Evolutionary conservation across 2,888 invertebrate genomes (phyloP), one percentile per base, ranked within the genome.

Genomic region (Lithosia quadra): DNA sequence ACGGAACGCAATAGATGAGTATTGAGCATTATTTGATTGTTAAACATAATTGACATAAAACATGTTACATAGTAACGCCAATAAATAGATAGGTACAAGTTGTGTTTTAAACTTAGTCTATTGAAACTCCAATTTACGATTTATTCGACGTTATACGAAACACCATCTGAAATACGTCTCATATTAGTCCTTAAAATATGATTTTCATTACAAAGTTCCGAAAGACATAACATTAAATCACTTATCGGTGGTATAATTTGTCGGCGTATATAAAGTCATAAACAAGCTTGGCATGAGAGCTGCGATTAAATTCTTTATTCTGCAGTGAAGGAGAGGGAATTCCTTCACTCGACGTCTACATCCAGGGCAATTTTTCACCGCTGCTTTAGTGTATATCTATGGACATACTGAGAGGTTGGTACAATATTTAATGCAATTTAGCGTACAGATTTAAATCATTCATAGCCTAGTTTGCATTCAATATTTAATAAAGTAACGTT

Each of bases 331-430:
- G 83, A 80, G 74, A 79, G 84, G 84, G 84, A 87, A 88, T 90
- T 86, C 84, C 84, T 85, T 77, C 84, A 80, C 85, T 86, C 83
- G 86, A 91, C 87, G 90, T 91, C 90, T 91, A 88, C 86, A 90
- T 91, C 85, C 84, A 80, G 79, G 84, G 89, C 84, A 87, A 91
- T 92, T 91, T 92, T 91, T 91, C 90, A 90, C 88, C 79, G 85
- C 64, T 64, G 64, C n/a, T n/a, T n/a, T 36, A 65, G 85, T 84
- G 68, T 77, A 61, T 73, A 77, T 81, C 77, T 80, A 75, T 72
- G 73, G 76, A 78, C 72, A 74, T 67, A 67, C 71, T 71, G 77
- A 73, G 78, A 71, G 61, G 59, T 76, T 81, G 79, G 81, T 73
- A 76, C 83, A 84, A 83, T 79, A 78, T 80, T 77, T 71, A 78